Evolutionary conservation across 2,797 vertebrate species (phyloP).

Genomic region (Poecile montanus): DNA sequence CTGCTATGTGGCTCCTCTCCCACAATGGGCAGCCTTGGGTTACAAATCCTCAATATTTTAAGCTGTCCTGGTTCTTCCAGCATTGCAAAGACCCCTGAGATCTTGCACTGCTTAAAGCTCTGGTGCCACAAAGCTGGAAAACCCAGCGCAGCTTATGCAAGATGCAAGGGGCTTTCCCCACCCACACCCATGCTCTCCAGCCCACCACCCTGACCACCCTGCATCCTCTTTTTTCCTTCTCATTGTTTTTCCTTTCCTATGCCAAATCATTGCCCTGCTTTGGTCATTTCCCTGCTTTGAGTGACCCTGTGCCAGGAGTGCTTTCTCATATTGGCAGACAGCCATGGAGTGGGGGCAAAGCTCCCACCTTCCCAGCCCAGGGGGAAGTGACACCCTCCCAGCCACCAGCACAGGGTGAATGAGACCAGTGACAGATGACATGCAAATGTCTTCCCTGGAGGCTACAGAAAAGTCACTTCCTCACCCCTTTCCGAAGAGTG

Average conservation of each 20-base stretch:
- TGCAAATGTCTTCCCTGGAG: constrained; percentile 15
- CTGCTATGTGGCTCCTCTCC: background rate
- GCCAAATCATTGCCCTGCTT: background rate
- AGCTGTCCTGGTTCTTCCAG: background rate
- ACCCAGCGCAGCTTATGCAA: fast-evolving
- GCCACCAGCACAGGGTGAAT: background rate
- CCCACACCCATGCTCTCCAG: fast-evolving
- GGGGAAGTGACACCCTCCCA: background rate
- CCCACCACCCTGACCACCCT: background rate
- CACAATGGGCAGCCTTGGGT: no score
- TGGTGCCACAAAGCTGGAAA: background rate
- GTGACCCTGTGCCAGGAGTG: background rate
- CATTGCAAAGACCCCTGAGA: background rate
- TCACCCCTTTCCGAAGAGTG: background rate
- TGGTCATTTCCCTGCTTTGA: background rate
- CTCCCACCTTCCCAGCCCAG: background rate
- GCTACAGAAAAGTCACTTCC: background rate
- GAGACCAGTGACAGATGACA: background rate
- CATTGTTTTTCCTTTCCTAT: background rate
- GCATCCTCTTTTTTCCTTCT: background rate
- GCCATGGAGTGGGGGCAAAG: background rate
- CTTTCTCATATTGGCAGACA: background rate
- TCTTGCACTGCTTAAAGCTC: background rate
- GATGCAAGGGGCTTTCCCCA: background rate
- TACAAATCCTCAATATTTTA: background rate